Evolutionary conservation across 2,888 invertebrate species (phyloP).

Genomic region (Drosophila eohydei): DNA sequence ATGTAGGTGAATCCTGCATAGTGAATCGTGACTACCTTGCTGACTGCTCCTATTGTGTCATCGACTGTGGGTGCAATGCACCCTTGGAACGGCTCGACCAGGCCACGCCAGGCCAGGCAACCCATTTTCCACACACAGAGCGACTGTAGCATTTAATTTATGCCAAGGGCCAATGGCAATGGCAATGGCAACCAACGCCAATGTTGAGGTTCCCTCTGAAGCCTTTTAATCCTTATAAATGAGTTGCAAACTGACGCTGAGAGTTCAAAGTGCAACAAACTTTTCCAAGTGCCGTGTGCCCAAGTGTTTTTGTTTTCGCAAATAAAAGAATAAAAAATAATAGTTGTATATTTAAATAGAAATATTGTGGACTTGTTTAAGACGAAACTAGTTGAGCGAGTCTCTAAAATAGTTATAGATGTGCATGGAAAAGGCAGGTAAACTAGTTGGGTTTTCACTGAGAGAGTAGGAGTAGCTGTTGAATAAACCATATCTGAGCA

Average conservation of each 20-base stretch:
- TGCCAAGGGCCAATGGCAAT: constrained; percentile 79
- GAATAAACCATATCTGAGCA: background rate
- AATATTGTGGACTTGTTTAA: background rate
- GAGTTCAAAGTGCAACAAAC: constrained; percentile 78
- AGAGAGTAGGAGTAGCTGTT: background rate
- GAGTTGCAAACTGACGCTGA: constrained; percentile 26
- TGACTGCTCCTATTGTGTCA: constrained; percentile 34
- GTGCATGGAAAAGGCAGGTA: background rate
- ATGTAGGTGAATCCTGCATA: constrained; percentile 52
- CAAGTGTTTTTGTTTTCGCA: constrained; percentile 5
- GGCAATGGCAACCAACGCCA: constrained; percentile 42
- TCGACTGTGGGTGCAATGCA: constrained; percentile 41
- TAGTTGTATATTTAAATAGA: constrained; percentile 4
- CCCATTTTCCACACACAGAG: constrained; percentile 53
- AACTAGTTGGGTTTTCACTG: background rate
- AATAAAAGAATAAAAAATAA: constrained; percentile 5
- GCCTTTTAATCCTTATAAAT: constrained; percentile 34
- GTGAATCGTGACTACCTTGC: constrained; percentile 19
- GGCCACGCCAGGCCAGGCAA: constrained; percentile 25
- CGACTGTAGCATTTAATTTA: constrained; percentile 62
- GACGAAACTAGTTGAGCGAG: background rate
- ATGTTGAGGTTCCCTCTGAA: constrained; percentile 33
- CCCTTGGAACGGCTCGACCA: constrained; percentile 14
- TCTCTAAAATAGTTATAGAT: background rate
- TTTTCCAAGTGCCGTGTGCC: constrained; percentile 7